Base-by-base conservation (phyloP, 2,888 invertebrate genomes). In the Blera fallax region DNA sequence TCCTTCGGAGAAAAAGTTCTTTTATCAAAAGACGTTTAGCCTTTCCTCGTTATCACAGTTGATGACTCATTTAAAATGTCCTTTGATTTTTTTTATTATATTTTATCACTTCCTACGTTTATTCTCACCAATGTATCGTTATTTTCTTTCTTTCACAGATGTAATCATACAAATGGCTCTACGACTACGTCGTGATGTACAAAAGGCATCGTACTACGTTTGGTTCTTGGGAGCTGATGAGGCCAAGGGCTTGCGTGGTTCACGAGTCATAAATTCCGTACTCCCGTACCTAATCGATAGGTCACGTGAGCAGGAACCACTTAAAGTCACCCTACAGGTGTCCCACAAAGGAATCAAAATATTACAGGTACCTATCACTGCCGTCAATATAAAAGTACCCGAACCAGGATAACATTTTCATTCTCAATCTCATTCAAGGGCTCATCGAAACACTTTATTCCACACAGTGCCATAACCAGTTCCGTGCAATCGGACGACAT, bases 151-250 rank as follows among this genome's bases (percentile, higher is more conserved):
- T 58, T 10, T 65, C 43, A 7, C 76, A 87, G 87, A 87, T 87
- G 87, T 85, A 85, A 87, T 81, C 72, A 45, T 54, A 73, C 72
- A 93, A 90, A 96, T 96, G 96, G 96, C 96, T 91, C 93, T 96
- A 90, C 94, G 96, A 93, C 92, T 96, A 89, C 95, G 96, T 92
- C 96, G 96, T 92, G 97, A 97, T 91, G 96, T 97, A 89, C 97
- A 97, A 93, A 97, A 97, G 91, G 96, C 97, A 80, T 97, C 97
- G 40, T 97, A 97, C 93, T 97, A 97, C 93, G 97, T 97, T 87
- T 97, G 97, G 96, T 97, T 98, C 93, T 94, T 99, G 90, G 99
- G 99, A 21, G 98, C 98, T 89, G 97, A 98, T 93, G 98, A 99
- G 93, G 97, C 97, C 77, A 95, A 97, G 89, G 98, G 97, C 0